phyloP scores from a whole-genome alignment of 1,140 invertebrate genomes.

The Anastrepha obliqua region DNA sequence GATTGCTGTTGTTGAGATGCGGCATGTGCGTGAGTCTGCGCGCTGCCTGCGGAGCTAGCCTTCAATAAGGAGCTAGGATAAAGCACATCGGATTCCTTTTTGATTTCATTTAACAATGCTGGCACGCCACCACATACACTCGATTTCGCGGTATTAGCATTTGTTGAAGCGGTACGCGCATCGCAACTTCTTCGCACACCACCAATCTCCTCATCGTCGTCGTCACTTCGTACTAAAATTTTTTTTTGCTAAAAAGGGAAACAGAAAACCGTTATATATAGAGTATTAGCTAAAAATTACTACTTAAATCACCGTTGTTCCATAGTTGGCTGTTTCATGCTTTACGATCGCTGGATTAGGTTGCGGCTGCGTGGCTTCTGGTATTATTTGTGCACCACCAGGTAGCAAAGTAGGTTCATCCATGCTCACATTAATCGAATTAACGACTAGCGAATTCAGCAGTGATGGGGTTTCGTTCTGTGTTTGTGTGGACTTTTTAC shows the following conservation, averaged over 20 bases:
- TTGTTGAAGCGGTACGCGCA: not conserved
- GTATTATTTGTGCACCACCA: constrained; percentile 71
- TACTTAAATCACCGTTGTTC: constrained; percentile 20
- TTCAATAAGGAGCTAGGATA: constrained; percentile 22
- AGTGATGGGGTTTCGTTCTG: constrained; percentile 55
- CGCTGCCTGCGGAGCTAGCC: not conserved
- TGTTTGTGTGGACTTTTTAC: constrained; percentile 63
- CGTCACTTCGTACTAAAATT: constrained; percentile 55
- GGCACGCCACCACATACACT: not conserved
- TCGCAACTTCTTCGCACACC: constrained; percentile 58
- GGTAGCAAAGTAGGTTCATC: constrained; percentile 68
- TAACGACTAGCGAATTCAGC: constrained; percentile 49
- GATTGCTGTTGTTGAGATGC: constrained; percentile 36
- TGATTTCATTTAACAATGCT: constrained; percentile 42
- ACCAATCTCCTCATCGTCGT: constrained; percentile 66
- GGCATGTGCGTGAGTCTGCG: not conserved
- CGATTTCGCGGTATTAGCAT: not conserved
- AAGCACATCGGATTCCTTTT: constrained; percentile 43
- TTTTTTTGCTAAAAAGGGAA: not conserved
- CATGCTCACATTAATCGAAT: constrained; percentile 65
- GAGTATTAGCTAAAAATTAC: constrained; percentile 54
- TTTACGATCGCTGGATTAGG: constrained; percentile 64
- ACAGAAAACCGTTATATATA: not conserved
- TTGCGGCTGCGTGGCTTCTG: constrained; percentile 59
- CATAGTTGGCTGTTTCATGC: constrained; percentile 60